Conservation (phyloP, 2,797 vertebrate species). For the Scolopax rusticola region DNA sequence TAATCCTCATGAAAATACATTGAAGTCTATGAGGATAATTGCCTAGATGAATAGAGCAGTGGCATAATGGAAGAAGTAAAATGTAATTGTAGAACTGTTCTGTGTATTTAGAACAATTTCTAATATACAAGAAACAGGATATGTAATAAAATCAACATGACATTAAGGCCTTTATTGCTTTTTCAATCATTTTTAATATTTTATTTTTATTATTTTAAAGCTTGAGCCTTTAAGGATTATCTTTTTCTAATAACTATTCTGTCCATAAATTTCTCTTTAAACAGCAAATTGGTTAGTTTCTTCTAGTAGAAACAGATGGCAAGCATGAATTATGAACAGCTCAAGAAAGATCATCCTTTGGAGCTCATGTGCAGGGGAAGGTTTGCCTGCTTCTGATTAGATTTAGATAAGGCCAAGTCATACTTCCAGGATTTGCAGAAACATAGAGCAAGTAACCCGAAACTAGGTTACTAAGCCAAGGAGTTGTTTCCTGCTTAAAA, state of each 20-base stretch:
- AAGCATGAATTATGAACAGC: constrained; percentile 40
- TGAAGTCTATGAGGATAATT: background rate
- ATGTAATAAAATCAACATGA: background rate
- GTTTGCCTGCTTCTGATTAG: background rate
- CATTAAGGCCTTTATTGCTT: background rate
- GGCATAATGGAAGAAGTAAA: background rate
- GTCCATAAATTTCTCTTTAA: background rate
- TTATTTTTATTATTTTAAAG: background rate
- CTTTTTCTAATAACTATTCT: background rate
- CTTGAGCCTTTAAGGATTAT: background rate
- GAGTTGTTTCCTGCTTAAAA: background rate
- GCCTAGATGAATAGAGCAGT: background rate
- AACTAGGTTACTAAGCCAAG: background rate
- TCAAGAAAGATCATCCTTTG: constrained; percentile 35
- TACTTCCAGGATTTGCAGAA: background rate
- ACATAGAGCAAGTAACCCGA: background rate
- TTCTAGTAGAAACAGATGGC: constrained; percentile 22
- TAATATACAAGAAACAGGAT: background rate
- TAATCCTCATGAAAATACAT: background rate
- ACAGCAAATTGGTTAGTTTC: background rate
- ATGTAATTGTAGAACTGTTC: background rate
- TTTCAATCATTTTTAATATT: background rate
- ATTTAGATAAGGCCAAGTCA: background rate
- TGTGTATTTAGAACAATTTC: background rate
- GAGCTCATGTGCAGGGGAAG: background rate